Evolutionary conservation across 2,797 vertebrate species (phyloP).

Genomic region (Muscicapa comitata): DNA sequence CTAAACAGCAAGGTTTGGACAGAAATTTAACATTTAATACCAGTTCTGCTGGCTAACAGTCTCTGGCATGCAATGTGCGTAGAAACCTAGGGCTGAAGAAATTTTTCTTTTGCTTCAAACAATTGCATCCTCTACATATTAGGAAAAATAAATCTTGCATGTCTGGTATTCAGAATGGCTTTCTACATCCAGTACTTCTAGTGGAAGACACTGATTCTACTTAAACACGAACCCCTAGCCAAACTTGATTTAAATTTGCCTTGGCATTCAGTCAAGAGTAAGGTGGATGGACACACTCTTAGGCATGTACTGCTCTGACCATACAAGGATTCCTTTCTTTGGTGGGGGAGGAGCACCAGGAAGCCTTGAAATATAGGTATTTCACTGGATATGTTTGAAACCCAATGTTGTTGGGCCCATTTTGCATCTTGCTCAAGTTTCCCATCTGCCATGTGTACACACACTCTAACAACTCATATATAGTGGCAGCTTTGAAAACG

Average conservation of each 20-base stretch:
- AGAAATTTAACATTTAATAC: neutral
- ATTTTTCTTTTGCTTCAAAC: neutral
- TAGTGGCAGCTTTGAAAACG: neutral
- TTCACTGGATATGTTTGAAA: neutral
- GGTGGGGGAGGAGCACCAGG: fast-evolving
- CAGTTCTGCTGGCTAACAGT: neutral
- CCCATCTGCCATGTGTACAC: neutral
- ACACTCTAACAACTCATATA: neutral
- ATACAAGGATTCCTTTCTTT: neutral
- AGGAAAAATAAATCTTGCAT: neutral
- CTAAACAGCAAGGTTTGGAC: neutral
- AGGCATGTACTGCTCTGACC: neutral
- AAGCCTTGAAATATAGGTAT: neutral
- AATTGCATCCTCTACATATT: neutral
- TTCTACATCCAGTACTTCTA: neutral
- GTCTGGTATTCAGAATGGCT: neutral
- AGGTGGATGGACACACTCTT: neutral
- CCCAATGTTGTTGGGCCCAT: fast-evolving
- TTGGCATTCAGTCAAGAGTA: neutral
- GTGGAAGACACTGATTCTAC: neutral
- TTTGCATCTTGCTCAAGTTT: neutral
- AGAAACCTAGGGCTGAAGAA: neutral
- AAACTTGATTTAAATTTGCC: neutral
- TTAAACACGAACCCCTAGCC: neutral
- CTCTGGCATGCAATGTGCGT: neutral